phyloP scores from a whole-genome alignment of 2,888 invertebrate species.

The Leptinotarsa peninsularis region DNA sequence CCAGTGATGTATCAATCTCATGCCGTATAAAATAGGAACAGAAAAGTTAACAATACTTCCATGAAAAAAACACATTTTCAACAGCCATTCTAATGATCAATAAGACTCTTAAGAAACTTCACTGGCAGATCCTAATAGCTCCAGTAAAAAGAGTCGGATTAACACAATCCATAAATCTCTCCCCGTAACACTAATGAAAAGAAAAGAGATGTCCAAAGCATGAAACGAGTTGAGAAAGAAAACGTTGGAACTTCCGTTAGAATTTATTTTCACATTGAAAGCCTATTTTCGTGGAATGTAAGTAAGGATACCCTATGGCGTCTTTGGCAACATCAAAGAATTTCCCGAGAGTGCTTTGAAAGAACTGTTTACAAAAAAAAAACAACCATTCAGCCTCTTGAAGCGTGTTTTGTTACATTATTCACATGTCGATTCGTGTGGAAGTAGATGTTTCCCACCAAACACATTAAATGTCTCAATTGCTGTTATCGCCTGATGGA shows the following conservation, averaged over 20 bases:
- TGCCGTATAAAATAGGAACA: too few species aligned
- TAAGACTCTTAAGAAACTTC: constrained; percentile 13
- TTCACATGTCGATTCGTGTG: background rate
- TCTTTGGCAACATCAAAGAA: constrained; percentile 26
- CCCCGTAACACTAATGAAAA: constrained; percentile 25
- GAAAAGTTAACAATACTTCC: too few species aligned
- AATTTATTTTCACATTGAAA: constrained; percentile 25
- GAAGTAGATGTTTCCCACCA: background rate
- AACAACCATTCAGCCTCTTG: background rate
- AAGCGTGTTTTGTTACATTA: background rate
- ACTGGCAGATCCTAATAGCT: constrained; percentile 19
- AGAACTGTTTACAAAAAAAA: background rate
- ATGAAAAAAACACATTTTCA: background rate
- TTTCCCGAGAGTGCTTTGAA: constrained; percentile 23
- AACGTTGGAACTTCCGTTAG: constrained; percentile 10
- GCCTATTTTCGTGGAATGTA: constrained; percentile 20
- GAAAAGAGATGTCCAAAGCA: constrained; percentile 20
- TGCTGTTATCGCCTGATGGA: background rate
- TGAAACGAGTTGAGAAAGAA: constrained; percentile 15
- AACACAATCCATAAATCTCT: constrained; percentile 28
- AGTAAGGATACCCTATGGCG: constrained; percentile 19
- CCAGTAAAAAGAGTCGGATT: constrained; percentile 21
- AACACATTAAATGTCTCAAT: too few species aligned
- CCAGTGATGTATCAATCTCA: too few species aligned
- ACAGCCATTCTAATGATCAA: background rate